Base-by-base conservation (phyloP, 2,888 invertebrate species). In the Diachrysia chrysitis region DNA sequence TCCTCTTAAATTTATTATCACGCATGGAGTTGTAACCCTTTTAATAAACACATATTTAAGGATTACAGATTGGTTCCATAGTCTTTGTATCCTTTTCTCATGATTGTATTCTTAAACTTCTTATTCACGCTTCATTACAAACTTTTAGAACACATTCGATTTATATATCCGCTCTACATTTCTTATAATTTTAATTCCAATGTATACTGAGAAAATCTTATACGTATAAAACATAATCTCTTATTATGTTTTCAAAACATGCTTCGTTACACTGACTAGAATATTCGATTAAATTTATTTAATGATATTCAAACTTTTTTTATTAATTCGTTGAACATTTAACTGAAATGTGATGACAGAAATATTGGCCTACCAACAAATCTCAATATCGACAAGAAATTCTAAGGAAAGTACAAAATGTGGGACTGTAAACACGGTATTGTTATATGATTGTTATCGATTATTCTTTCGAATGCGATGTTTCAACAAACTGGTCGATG, bases 101-200 rank as follows among this genome's bases (percentile, higher is more conserved):
- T 32, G 9, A 58, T 55, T 74, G 57, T 70, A 59, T 53, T 58
- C 23, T 10, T 19, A 32, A 68, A 70, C 51, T 19, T 55, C 23
- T 58, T 58, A 61, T 71, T 69, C 59, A 81, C 56, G 79, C 67
- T 73, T 69, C 62, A 73, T 80, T 81, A 73, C 69, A 70, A 56
- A 61, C 42, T 21, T 69, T 60, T 69, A 57, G 57, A 63, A 23
- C 37, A 56, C 14, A 63, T 59, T 66, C 19, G 73, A 64, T 65
- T 65, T 69, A 25, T 19, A 10, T 65, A 48, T 60, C 67, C 48
- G 46, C 23, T 10, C 16, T 32, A 35, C 69, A 73, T 69, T 78
- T 76, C 63, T 58, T 32, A 53, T 63, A 58, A 51, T 64, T 60
- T 12, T 58, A 37, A 53, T 42, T 5, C 55, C 19, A 63, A 69